Evolutionary conservation across 2,113 vertebrate species (phyloP), one percentile per base, ranked within the genome.

Genomic region (Oreochromis tanganicae): DNA sequence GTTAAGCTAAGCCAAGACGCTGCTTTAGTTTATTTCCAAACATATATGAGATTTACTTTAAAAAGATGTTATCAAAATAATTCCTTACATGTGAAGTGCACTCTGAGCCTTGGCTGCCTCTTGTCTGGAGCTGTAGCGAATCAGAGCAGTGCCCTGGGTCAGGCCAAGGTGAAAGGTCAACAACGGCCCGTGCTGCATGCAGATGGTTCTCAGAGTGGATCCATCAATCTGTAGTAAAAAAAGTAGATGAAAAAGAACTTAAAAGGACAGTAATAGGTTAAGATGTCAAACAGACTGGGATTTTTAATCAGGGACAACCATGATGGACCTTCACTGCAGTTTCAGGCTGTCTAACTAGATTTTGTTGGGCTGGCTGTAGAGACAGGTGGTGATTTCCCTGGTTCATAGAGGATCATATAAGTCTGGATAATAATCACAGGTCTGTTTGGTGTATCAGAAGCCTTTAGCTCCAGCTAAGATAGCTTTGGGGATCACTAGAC

Each of bases 151-250:
- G 96, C 99, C 99, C 96, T 99, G 99, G 96, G 98, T 99, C 95
- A 99, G 97, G 96, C 99, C 99, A 93, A 99, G 98, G 96, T 99
- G 99, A 97, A 99, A 99, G 97, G 99, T 99, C 97, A 99, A 96
- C 96, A 99, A 97, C 83, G 99, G 99, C 80, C 99, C 99, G 63
- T 99, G 99, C 98, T 99, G 99, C 99, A 99, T 99, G 97, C 99
- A 99, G 96, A 99, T 99, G 93, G 99, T 99, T 94, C 98, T 97
- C 95, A 99, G 96, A 88, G 99, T 99, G 91, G 99, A 99, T 92
- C 99, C 99, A 93, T 99, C 98, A 41, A 99, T 99, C 98, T 99
- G 93, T 21, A 80, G 52, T 9, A 41, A 73, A 1, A 57, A 2
- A 21, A 78, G 82, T 54, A 93, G 4, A 88, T 34, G 3, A 68